Percentiles rank a stretch among this genome's conserved stretches.
Conservation (phyloP, 2,113 vertebrate genomes). For the Lanius ludovicianus region DNA sequence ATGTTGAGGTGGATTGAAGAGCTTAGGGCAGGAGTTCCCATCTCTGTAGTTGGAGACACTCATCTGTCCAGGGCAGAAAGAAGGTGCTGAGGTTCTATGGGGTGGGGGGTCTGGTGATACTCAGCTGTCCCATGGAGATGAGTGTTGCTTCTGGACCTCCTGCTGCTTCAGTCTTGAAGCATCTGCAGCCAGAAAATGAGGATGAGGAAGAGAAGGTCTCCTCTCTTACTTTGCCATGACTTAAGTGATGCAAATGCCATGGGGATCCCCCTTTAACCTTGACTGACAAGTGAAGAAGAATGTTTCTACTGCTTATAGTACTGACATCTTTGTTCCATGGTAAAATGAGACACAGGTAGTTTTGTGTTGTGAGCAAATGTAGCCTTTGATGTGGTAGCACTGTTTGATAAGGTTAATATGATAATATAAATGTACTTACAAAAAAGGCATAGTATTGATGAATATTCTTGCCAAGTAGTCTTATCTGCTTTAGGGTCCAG, state of each 20-base stretch:
- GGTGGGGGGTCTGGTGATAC: background rate
- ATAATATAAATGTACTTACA: background rate
- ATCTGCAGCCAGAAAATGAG: background rate
- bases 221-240: background rate
- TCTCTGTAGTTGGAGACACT: background rate
- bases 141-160: background rate
- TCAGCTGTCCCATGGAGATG: background rate
- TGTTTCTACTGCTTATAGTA: background rate
- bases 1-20: background rate
- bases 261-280: background rate
- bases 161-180: background rate
- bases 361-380: background rate
- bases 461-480: background rate
- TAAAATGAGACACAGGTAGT: background rate
- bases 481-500: background rate
- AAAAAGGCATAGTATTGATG: background rate
- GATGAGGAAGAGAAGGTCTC: background rate
- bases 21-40: background rate
- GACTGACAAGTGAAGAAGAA: background rate
- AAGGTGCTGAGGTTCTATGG: background rate
- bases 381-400: background rate
- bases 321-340: background rate
- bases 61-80: background rate
- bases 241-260: background rate
- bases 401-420: background rate